phyloP scores from a whole-genome alignment of 2,113 vertebrate genomes.

The Lontra canadensis region DNA sequence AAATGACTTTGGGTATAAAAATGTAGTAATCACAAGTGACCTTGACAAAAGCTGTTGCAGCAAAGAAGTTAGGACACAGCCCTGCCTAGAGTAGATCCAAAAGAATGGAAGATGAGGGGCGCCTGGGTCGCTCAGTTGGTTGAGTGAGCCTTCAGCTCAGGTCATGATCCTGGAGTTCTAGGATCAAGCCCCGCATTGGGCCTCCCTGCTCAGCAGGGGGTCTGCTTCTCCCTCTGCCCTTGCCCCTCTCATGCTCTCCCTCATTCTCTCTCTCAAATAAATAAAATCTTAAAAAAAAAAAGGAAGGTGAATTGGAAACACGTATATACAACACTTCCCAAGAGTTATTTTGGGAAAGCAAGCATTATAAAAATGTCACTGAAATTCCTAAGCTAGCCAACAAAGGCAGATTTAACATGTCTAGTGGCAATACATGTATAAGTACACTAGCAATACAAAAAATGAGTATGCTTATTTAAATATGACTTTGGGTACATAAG shows the following conservation, averaged over 20 bases:
- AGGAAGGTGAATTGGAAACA: not conserved
- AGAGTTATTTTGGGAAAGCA: not conserved
- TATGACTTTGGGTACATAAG: not conserved
- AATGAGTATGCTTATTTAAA: constrained; percentile 5
- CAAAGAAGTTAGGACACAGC: not conserved
- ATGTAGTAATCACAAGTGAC: not conserved
- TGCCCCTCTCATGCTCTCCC: too few species aligned
- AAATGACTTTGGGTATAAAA: constrained; percentile 6
- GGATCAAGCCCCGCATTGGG: too few species aligned
- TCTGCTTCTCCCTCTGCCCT: too few species aligned
- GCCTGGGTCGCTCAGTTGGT: too few species aligned
- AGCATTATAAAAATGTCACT: constrained; percentile 6
- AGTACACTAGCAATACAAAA: not conserved
- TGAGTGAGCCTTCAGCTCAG: too few species aligned
- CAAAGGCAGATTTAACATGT: not conserved
- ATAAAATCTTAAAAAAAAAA: not conserved
- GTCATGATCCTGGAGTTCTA: too few species aligned
- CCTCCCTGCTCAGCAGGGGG: too few species aligned
- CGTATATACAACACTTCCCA: not conserved
- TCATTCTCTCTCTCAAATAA: too few species aligned
- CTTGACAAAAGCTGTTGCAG: not conserved
- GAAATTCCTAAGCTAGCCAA: not conserved
- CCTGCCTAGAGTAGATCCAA: not conserved
- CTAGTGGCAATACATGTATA: not conserved
- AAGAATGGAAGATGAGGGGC: not conserved